Base-by-base conservation (phyloP, 2,797 vertebrate genomes). In the Muscicapa comitata region DNA sequence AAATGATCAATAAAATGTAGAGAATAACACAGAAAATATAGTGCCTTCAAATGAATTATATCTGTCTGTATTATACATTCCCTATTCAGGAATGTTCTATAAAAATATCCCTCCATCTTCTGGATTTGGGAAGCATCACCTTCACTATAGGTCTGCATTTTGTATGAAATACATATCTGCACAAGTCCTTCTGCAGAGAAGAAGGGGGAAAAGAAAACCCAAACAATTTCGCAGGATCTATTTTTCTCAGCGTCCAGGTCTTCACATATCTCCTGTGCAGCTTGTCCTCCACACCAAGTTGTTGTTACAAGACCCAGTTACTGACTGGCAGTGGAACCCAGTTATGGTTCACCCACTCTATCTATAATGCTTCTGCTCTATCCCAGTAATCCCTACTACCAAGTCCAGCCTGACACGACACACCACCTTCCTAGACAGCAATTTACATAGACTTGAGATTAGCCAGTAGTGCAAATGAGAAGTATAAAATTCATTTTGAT, bases 81-180 rank as follows among this genome's bases (percentile, higher is more conserved):
- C 35, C 29, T 59, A 3, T 38, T 66, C 35, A 61, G 58, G 28
- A 72, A 89, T 8, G 13, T 38, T 88, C 43, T 42, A 13, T 23
- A 59, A 84, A 84, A 82, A 45, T 47, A 78, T 28, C 6, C 10
- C 31, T 73, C 14, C 3, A 9, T 45, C 53, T 68, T 65, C 50
- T 51, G 58, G 66, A 81, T 25, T 54, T 28, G 71, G 61, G 28
- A 76, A 80, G n/a, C 48, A 55, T 51, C 43, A 31, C 37, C 20
- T 55, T 86, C 29, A 26, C 31, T 66, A 10, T 5, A 67, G 21
- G 29, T 29, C 53, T 45, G 8, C 23, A 14, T 62, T 85, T 73
- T 43, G 6, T n/a, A 9, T 9, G 45, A 83, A 38, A 59, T 37
- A 33, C 7, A 0, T 17, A 15, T 0, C 4, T 3, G 3, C 23